These are phyloP conservation scores for Catagonus wagneri DNA, from an alignment of 2,113 vertebrate genomes.

Conservation along the genomic window DNA sequence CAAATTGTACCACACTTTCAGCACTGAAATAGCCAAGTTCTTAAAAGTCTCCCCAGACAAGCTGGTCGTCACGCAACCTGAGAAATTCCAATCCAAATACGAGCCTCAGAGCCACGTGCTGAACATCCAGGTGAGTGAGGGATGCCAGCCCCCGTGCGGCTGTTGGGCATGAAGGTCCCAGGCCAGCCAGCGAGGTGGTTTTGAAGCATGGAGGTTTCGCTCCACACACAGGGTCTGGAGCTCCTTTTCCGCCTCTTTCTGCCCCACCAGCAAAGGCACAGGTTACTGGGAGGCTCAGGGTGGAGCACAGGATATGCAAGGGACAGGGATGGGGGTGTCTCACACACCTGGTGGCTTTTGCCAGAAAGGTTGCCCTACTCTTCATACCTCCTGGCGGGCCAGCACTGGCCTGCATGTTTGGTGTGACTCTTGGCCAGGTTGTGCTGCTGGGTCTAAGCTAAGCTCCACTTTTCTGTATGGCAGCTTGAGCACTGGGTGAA, in stretches of 20 bases:
- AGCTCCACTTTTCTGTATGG: accelerated
- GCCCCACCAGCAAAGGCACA: not conserved
- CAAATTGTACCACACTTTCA: constrained; percentile 95
- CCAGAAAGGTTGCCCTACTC: not conserved
- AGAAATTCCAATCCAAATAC: constrained; percentile 95
- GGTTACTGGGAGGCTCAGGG: not conserved
- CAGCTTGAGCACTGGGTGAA: accelerated
- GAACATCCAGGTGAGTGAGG: constrained; percentile 89
- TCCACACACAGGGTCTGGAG: not conserved
- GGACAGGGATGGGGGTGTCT: accelerated
- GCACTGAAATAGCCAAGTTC: constrained; percentile 90
- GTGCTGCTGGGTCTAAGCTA: not conserved
- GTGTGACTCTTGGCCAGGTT: accelerated
- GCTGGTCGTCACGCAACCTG: constrained; percentile 93
- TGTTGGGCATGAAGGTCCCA: accelerated
- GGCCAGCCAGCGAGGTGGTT: too few relatives aligned
- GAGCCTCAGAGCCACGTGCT: constrained; percentile 90
- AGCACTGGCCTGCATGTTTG: not conserved
- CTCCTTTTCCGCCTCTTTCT: not conserved
- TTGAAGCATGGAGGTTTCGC: not conserved
- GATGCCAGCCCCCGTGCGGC: not conserved
- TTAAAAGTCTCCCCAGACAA: constrained; percentile 92
- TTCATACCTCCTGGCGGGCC: accelerated
- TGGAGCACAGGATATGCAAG: accelerated
- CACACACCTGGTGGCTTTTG: not conserved